Base-by-base conservation (phyloP, 2,888 invertebrate species). In the Ochropleura leucogaster region DNA sequence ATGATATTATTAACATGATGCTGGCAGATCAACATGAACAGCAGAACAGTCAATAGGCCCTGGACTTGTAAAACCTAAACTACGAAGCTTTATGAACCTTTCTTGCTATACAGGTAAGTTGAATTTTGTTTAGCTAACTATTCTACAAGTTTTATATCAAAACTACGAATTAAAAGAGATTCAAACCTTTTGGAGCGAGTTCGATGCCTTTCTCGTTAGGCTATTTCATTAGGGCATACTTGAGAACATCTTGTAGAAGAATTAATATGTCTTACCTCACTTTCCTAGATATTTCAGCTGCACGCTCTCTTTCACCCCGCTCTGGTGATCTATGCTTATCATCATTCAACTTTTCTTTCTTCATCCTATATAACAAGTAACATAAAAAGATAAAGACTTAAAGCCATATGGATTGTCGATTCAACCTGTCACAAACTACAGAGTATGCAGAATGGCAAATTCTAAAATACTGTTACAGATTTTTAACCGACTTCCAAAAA, bases 321-420 rank as follows among this genome's bases (percentile, higher is more conserved):
- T 85, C 85, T 4, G 81, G 73, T 9, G 87, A 85, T 46, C 89
- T 87, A 12, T 85, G 87, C 46, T 91, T 89, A 0, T 87, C 87
- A 2, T 79, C 79, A 59, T 82, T 78, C 5, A 72, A 84, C 57
- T 90, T 89, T 3, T 90, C 90, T 68, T 87, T 88, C 74, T 90
- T 91, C 47, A 92, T 90, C 68, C 92, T 92, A 57, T 16, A 51
- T 47, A 68, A 68, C 9, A 59, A 5, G 7, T 57, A 1, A 53
- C 40, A 51, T 1, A 51, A 51, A 18, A 51, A 5, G 0, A 44
- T 20, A 18, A 47, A 12, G 3, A 59, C 40, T 18, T 14, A 57
- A 20, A 59, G 0, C 42, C 57, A 62, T 4, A 49, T 9, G 40
- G 4, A 7, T 6, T 30, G 2, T 44, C 4, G 14, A 30, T 44